A percentile compares a stretch with the other conserved stretches of the same genome.
Evolutionary conservation across 2,113 vertebrate genomes (phyloP).

Genomic region (Argyrosomus japonicus): DNA sequence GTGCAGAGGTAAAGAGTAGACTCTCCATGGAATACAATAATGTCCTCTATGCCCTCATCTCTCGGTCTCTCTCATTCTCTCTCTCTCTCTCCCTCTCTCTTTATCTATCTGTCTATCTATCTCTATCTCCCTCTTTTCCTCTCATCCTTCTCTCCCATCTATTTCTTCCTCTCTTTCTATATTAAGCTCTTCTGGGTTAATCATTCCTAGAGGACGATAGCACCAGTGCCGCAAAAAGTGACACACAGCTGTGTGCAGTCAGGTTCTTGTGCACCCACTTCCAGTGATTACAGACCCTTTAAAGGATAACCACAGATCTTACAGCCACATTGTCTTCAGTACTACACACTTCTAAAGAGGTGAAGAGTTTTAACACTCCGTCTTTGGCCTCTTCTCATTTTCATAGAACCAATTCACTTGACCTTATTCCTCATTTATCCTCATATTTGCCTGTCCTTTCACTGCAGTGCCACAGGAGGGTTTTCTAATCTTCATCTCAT

Average conservation of each 20-base stretch:
- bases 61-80: slow-evolving; percentile 51
- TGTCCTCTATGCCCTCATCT: slow-evolving; percentile 63
- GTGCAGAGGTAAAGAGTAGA: slow-evolving; percentile 76
- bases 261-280: slow-evolving; percentile 59
- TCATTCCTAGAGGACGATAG: slow-evolving; percentile 84
- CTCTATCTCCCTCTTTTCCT: slow-evolving; percentile 31
- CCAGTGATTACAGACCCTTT: slow-evolving; percentile 67
- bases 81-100: slow-evolving; percentile 68
- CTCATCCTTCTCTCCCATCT: slow-evolving; percentile 58
- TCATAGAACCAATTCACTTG: slow-evolving; percentile 55
- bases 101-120: slow-evolving; percentile 55
- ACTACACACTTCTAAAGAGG: slow-evolving; percentile 22
- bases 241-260: slow-evolving; percentile 72
- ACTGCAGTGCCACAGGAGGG: slow-evolving; percentile 34
- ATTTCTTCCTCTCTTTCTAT: slow-evolving; percentile 76
- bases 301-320: slow-evolving; percentile 61
- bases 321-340: slow-evolving; percentile 18
- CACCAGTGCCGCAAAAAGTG: slow-evolving; percentile 55
- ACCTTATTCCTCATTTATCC: slow-evolving; percentile 65
- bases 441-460: slow-evolving; percentile 64
- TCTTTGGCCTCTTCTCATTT: slow-evolving; percentile 40
- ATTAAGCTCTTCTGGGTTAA: slow-evolving; percentile 85
- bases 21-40: slow-evolving; percentile 75
- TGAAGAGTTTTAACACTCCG: slow-evolving; percentile 34
- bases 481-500: slow-evolving; percentile 66